Conservation (phyloP, 2,888 invertebrate genomes). For the Machimus rusticus region DNA sequence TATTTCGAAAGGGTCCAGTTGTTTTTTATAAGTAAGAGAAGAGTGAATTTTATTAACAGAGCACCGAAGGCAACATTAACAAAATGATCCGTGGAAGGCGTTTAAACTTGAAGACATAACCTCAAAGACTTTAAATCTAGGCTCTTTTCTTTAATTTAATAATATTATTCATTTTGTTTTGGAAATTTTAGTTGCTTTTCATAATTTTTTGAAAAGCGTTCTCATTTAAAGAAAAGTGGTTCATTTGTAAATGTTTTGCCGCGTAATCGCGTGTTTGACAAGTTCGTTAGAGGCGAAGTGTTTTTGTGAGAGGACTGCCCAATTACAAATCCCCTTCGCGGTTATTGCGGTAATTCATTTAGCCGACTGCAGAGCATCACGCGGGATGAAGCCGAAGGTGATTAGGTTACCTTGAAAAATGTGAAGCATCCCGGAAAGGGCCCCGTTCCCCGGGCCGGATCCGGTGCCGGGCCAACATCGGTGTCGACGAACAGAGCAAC, state of each 20-base stretch:
- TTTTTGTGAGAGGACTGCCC: background rate
- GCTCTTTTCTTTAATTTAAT: background rate
- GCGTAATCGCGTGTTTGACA: background rate
- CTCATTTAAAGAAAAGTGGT: background rate
- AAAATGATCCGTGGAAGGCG: too few relatives aligned
- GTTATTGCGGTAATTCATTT: conserved; percentile 6
- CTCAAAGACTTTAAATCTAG: too few relatives aligned
- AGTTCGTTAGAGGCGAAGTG: background rate
- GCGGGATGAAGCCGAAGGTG: background rate
- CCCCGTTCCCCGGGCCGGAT: background rate
- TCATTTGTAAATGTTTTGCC: background rate
- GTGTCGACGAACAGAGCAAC: background rate
- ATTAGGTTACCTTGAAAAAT: conserved; percentile 33
- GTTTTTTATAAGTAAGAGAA: too few relatives aligned
- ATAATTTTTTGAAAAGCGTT: background rate
- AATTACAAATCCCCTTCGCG: background rate
- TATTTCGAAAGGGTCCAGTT: too few relatives aligned
- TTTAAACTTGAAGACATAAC: too few relatives aligned
- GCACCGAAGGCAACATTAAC: too few relatives aligned
- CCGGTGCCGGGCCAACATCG: background rate
- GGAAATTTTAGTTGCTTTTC: background rate
- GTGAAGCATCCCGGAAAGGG: background rate
- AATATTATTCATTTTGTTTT: background rate
- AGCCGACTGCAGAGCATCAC: background rate
- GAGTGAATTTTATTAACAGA: too few relatives aligned